Evolutionary conservation across 2,888 invertebrate species (phyloP).

Genomic region (Eupithecia abbreviata): DNA sequence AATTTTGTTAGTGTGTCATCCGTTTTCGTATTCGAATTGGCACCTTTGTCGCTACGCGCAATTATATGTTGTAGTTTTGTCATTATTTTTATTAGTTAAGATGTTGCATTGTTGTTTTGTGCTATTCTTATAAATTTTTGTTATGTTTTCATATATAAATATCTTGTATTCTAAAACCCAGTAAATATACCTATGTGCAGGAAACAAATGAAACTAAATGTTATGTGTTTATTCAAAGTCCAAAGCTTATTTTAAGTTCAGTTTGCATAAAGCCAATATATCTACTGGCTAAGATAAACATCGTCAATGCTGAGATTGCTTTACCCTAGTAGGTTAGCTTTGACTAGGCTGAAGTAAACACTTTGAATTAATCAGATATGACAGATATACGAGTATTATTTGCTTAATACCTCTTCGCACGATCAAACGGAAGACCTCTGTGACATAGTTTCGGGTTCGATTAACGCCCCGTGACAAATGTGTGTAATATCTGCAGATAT

Average conservation of each 20-base stretch:
- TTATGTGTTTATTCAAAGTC: constrained; percentile 1
- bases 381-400: neutral
- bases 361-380: neutral
- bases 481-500: no score
- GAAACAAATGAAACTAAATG: neutral
- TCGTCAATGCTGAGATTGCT: constrained; percentile 11
- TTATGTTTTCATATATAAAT: neutral
- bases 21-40: neutral
- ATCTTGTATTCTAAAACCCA: neutral
- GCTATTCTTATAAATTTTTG: neutral
- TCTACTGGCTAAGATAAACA: constrained; percentile 4
- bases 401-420: neutral
- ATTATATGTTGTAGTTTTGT: neutral
- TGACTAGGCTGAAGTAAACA: neutral
- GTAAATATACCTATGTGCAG: neutral
- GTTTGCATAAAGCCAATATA: constrained; percentile 8
- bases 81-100: neutral
- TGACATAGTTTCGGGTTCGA: neutral
- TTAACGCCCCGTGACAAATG: neutral
- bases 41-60: neutral
- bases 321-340: neutral
- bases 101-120: neutral
- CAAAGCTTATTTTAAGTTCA: neutral
- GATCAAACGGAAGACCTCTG: neutral
- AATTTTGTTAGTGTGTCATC: neutral